Evolutionary conservation across 1,140 invertebrate genomes (phyloP).

Genomic region (Aradophagus sp.): DNA sequence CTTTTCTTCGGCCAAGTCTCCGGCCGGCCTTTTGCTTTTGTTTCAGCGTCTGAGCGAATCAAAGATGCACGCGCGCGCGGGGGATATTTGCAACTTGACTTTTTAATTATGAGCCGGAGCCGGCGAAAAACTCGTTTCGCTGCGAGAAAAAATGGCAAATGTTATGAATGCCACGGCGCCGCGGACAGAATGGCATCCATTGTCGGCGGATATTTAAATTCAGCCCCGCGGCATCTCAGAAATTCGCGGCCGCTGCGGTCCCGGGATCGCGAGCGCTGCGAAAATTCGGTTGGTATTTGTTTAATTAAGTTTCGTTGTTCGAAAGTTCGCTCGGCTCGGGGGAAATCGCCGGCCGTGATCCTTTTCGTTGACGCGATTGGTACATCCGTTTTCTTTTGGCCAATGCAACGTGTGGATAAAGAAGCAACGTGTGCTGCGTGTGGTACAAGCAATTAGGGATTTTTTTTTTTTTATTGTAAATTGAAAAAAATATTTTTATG

Average conservation of each 20-base stretch:
- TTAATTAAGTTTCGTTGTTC: slow-evolving; percentile 32
- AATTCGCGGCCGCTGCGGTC: slow-evolving; percentile 5
- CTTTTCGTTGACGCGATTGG: no score
- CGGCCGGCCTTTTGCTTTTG: background rate
- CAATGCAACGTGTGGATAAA: no score
- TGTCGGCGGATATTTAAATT: slow-evolving; percentile 31
- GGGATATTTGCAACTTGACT: slow-evolving; percentile 29
- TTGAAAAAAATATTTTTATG: no score
- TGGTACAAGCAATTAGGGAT: no score
- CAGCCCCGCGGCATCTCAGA: slow-evolving; percentile 8
- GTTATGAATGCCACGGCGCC: slow-evolving; percentile 27
- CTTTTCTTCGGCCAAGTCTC: no score
- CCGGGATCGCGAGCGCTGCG: background rate
- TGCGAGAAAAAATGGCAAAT: slow-evolving; percentile 34
- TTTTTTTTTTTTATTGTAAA: no score
- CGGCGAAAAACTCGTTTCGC: slow-evolving; percentile 42
- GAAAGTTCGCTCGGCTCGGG: background rate
- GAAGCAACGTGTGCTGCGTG: no score
- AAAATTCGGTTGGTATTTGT: slow-evolving; percentile 21
- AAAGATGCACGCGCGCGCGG: slow-evolving; percentile 14
- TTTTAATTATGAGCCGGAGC: slow-evolving; percentile 45
- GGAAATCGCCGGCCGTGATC: background rate
- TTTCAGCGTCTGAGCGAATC: slow-evolving; percentile 11
- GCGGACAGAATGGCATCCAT: slow-evolving; percentile 28
- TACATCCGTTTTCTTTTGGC: no score